Percentiles rank a stretch among this genome's conserved stretches.
Conservation (phyloP, 23 tunicate species). For the Halocynthia aurantium region DNA sequence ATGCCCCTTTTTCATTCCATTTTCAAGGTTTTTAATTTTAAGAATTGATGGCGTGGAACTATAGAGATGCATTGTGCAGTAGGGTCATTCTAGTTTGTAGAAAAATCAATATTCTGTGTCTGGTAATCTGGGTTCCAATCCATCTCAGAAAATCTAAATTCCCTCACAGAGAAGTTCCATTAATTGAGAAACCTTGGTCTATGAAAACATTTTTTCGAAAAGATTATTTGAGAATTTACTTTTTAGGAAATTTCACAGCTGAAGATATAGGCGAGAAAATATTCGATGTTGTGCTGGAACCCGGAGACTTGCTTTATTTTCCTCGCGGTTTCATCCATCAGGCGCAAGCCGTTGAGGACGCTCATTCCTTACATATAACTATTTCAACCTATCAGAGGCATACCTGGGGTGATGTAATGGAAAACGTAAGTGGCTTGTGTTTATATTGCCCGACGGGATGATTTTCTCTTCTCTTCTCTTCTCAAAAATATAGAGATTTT, state of each 20-base stretch:
- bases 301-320: conserved; percentile 89
- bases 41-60: too few species aligned
- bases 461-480: too few species aligned
- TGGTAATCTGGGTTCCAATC: too few species aligned
- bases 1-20: too few species aligned
- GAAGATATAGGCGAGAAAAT: conserved; percentile 65
- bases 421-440: conserved; percentile 32
- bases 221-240: neutral
- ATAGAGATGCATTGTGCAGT: neutral
- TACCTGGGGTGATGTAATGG: conserved; percentile 82
- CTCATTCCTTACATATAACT: conserved; percentile 90
- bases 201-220: too few species aligned
- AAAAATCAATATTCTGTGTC: neutral
- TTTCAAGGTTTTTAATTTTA: too few species aligned
- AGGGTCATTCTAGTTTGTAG: neutral
- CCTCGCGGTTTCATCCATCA: conserved; percentile 96
- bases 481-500: neutral
- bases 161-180: too few species aligned
- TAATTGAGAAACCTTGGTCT: too few species aligned
- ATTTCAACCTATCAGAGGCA: conserved; percentile 88
- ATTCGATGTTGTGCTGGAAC: conserved; percentile 40
- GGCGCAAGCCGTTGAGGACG: conserved; percentile 63
- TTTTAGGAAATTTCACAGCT: conserved; percentile 46
- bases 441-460: too few species aligned
- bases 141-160: too few species aligned